These are phyloP conservation scores for Hypselothyrea guttata DNA, from an alignment of 2,888 invertebrate genomes.

Conservation along the genomic window DNA sequence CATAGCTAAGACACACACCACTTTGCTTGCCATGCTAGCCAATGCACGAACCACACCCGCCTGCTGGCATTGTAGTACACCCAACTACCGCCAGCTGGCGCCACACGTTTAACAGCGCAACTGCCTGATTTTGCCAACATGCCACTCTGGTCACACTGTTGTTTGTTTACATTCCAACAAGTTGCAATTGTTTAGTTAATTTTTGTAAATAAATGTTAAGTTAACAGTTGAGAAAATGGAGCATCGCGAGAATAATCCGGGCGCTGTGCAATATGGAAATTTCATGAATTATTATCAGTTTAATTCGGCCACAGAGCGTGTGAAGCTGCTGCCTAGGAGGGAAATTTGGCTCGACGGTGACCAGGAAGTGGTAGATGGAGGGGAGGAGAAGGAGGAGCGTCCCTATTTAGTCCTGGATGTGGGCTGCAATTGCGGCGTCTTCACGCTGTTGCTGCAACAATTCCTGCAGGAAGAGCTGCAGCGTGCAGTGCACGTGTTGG, in stretches of 20 bases:
- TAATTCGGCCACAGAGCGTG: slow-evolving; percentile 87
- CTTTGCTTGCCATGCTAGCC: too few relatives aligned
- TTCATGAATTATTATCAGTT: slow-evolving; percentile 94
- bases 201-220: too few relatives aligned
- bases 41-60: too few relatives aligned
- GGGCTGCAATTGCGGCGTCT: slow-evolving; percentile 89
- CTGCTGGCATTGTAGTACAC: too few relatives aligned
- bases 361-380: too few relatives aligned
- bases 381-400: neutral
- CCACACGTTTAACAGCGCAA: too few relatives aligned
- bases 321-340: slow-evolving; percentile 84
- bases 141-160: neutral
- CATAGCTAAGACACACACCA: too few relatives aligned
- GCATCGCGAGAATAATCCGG: slow-evolving; percentile 85
- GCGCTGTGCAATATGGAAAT: slow-evolving; percentile 90
- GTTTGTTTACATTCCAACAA: too few relatives aligned
- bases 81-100: too few relatives aligned
- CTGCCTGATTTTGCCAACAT: too few relatives aligned
- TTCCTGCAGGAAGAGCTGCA: slow-evolving; percentile 48
- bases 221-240: slow-evolving; percentile 70
- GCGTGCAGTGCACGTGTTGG: slow-evolving; percentile 82
- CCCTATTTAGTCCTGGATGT: slow-evolving; percentile 84
- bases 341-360: slow-evolving; percentile 79
- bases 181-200: neutral
- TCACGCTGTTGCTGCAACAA: slow-evolving; percentile 83